Conservation (phyloP, 2,888 invertebrate genomes). For the Daptonema setosum region DNA sequence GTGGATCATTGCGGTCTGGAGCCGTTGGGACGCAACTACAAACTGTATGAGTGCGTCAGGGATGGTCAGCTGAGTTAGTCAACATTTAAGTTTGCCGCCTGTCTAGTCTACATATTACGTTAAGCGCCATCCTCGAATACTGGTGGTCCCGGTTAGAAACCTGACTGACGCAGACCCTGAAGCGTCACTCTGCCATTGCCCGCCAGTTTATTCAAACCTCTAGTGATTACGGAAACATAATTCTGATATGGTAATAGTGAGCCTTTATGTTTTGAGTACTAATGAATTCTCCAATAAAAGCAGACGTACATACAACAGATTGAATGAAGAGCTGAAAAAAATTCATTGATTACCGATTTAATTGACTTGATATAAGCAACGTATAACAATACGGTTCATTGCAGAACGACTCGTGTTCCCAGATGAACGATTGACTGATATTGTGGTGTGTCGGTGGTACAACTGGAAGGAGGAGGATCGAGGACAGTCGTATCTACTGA, state of each 20-base stretch:
- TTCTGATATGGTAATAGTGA: too few relatives aligned
- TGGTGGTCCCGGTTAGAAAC: too few relatives aligned
- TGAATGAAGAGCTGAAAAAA: too few relatives aligned
- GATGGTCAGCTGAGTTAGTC: constrained; percentile 9
- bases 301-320: too few relatives aligned
- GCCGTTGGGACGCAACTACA: neutral
- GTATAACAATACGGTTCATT: neutral
- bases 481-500: neutral
- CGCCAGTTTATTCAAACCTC: too few relatives aligned
- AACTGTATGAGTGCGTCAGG: constrained; percentile 7
- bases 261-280: neutral
- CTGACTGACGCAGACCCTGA: too few relatives aligned
- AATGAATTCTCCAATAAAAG: too few relatives aligned
- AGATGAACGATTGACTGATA: constrained; percentile 10
- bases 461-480: neutral
- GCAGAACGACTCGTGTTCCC: constrained; percentile 10
- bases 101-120: too few relatives aligned
- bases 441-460: constrained; percentile 13
- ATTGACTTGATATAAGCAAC: neutral
- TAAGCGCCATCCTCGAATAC: too few relatives aligned
- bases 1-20: neutral
- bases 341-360: too few relatives aligned
- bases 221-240: too few relatives aligned
- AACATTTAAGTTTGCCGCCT: neutral
- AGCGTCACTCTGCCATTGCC: too few relatives aligned